Conservation (phyloP, 2,797 vertebrate species). For the Tokudaia muenninki region DNA sequence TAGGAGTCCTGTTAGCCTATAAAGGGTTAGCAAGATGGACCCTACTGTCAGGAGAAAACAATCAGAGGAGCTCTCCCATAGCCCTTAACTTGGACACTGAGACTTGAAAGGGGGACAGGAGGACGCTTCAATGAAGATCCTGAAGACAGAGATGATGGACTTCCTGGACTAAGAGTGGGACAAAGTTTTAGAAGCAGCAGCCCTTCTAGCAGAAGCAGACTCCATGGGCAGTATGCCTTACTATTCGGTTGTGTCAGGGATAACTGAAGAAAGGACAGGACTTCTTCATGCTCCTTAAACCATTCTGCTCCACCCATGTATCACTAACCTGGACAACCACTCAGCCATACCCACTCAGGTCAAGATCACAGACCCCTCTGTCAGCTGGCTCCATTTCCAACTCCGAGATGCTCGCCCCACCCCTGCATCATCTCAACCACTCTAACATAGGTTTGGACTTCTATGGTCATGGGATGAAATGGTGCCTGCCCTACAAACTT, state of each 20-base stretch:
- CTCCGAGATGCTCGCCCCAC: not conserved
- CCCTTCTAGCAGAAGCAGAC: not conserved
- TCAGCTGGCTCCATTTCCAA: not conserved
- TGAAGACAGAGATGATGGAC: not conserved
- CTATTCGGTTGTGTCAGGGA: too few species aligned
- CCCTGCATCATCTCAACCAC: not conserved
- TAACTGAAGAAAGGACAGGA: rapidly evolving
- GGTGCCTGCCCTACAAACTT: not conserved
- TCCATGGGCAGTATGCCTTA: rapidly evolving
- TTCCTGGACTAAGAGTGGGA: rapidly evolving
- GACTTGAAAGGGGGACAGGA: not conserved
- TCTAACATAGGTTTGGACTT: not conserved
- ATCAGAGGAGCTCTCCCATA: not conserved
- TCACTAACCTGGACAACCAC: not conserved
- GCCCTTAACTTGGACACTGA: not conserved
- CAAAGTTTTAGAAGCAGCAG: not conserved
- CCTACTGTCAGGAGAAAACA: not conserved
- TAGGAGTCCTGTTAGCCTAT: not conserved
- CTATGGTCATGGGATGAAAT: not conserved
- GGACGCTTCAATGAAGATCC: not conserved
- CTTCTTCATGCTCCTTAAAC: too few species aligned
- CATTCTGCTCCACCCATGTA: too few species aligned
- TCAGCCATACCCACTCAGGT: rapidly evolving
- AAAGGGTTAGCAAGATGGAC: not conserved
- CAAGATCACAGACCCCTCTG: too few species aligned